Conservation (phyloP, 2,797 vertebrate species). For the Pantherophis vulpinus region DNA sequence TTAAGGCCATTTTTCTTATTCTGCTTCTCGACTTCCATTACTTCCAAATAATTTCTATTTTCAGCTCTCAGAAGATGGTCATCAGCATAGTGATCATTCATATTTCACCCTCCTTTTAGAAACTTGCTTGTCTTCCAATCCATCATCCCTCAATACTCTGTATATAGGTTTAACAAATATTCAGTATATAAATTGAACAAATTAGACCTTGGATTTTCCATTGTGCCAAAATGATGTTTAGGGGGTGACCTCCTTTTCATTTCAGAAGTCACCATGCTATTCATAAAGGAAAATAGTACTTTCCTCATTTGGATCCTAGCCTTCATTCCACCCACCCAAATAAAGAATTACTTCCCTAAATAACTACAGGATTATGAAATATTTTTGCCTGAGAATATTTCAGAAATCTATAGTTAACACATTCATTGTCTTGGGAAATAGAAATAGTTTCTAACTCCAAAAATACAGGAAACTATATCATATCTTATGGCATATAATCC, state of each 20-base stretch:
- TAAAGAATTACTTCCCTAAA: background rate
- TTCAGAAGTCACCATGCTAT: background rate
- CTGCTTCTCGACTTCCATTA: background rate
- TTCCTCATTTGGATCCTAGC: background rate
- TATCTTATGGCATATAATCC: background rate
- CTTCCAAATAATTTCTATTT: background rate
- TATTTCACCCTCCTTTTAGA: background rate
- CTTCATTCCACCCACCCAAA: background rate
- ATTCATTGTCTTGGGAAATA: background rate
- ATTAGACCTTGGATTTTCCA: background rate
- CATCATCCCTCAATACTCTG: background rate
- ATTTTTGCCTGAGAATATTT: too few species aligned
- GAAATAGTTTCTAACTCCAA: background rate
- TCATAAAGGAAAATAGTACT: background rate
- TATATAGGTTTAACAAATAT: background rate
- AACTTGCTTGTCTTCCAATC: background rate
- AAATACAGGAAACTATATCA: background rate
- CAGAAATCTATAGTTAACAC: background rate
- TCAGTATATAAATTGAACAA: background rate
- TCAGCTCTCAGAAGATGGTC: background rate
- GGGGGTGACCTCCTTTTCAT: background rate
- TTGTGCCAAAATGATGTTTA: background rate
- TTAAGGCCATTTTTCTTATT: background rate
- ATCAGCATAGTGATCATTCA: background rate
- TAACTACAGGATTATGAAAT: background rate